Conservation (phyloP, 1,140 invertebrate species). For the Chironomus tepperi region DNA sequence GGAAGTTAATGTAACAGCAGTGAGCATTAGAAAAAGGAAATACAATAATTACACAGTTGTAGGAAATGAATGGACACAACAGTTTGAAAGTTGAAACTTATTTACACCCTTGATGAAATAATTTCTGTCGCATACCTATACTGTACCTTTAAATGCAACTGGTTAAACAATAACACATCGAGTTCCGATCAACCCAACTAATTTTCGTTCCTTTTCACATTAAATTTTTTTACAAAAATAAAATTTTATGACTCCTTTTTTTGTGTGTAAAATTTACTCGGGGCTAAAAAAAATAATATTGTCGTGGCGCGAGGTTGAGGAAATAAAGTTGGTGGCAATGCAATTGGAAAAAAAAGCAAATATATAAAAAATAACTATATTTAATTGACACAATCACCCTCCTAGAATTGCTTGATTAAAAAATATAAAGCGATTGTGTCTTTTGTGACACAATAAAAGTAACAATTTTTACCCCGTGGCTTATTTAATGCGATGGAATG, state of each 20-base stretch:
- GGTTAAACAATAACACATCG: background rate
- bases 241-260: constrained; percentile 11
- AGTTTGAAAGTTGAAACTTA: constrained; percentile 7
- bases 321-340: constrained; percentile 20
- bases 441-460: background rate
- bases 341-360: constrained; percentile 12
- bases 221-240: background rate
- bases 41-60: background rate
- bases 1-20: no score
- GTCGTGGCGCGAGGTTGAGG: constrained; percentile 20
- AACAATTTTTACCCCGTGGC: constrained; percentile 4
- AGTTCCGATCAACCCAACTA: constrained; percentile 19
- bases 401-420: background rate
- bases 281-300: background rate
- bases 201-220: background rate
- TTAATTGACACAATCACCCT: constrained; percentile 22
- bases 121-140: background rate
- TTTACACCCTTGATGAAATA: background rate
- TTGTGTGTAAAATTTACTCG: background rate
- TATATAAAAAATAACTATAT: constrained; percentile 18
- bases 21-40: background rate
- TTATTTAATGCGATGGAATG: constrained; percentile 15
- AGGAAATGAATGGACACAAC: constrained; percentile 17
- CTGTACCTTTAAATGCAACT: background rate
- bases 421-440: background rate